Evolutionary conservation across 2,113 vertebrate species (phyloP).

Genomic region (Macaca mulatta): DNA sequence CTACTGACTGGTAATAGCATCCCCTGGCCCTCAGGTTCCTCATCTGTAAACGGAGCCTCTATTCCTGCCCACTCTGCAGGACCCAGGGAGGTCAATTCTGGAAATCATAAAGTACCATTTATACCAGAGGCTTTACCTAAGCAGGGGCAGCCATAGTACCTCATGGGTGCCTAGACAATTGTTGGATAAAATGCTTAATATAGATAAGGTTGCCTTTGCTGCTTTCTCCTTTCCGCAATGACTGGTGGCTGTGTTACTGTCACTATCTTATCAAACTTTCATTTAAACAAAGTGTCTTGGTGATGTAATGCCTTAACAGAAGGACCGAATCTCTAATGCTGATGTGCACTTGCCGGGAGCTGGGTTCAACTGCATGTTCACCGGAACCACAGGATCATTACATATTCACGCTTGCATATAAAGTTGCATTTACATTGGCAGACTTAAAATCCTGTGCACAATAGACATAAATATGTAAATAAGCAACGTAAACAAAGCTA

Average conservation of each 20-base stretch:
- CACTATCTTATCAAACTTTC: neutral
- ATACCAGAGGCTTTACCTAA: neutral
- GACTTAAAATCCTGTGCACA: neutral
- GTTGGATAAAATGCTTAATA: neutral
- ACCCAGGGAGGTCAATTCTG: neutral
- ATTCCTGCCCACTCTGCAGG: neutral
- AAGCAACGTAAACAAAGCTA: neutral
- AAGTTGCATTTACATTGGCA: neutral
- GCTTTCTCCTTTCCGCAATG: neutral
- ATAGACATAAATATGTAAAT: neutral
- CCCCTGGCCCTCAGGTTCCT: accelerated
- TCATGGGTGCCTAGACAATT: accelerated
- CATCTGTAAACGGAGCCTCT: too few relatives aligned
- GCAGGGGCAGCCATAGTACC: neutral
- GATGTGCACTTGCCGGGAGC: accelerated
- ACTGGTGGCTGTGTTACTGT: neutral
- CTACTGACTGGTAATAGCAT: neutral
- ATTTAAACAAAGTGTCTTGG: neutral
- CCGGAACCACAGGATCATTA: neutral
- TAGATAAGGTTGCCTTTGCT: accelerated
- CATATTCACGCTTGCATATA: neutral
- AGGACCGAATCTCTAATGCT: neutral
- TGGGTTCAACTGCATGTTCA: neutral
- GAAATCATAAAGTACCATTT: neutral
- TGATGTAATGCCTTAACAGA: neutral